Evolutionary conservation across 2,797 vertebrate genomes (phyloP).

Genomic region (Capromys pilorides): DNA sequence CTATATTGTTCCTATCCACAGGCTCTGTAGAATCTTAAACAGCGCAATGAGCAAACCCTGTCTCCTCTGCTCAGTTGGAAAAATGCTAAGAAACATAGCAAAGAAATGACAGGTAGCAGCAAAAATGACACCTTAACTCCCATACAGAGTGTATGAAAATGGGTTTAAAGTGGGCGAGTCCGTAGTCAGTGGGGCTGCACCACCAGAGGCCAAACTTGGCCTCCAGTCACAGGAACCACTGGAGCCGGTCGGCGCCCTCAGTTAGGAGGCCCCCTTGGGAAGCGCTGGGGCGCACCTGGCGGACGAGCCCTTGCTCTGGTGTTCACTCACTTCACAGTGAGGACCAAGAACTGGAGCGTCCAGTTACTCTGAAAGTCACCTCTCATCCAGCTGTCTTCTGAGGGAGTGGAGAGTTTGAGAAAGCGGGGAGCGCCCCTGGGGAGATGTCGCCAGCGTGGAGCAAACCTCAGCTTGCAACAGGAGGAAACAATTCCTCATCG

Average conservation of each 20-base stretch:
- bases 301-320: not conserved
- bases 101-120: not conserved
- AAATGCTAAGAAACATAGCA: not conserved
- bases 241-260: not conserved
- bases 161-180: not conserved
- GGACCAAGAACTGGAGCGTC: not conserved
- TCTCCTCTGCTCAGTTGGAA: not conserved
- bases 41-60: not conserved
- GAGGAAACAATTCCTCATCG: not conserved
- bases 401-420: not conserved
- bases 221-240: not conserved
- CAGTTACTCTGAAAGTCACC: not conserved
- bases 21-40: not conserved
- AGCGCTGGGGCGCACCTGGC: accelerated
- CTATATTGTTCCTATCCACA: not conserved
- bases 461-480: not conserved
- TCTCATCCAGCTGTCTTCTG: not conserved
- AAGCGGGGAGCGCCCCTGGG: not conserved
- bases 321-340: not conserved
- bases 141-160: not conserved
- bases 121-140: not conserved
- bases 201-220: not conserved
- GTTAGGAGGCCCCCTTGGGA: not conserved
- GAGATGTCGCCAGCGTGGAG: not conserved
- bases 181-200: not conserved